phyloP scores from a whole-genome alignment of 1,140 invertebrate species.

The Cydia fagiglandana region DNA sequence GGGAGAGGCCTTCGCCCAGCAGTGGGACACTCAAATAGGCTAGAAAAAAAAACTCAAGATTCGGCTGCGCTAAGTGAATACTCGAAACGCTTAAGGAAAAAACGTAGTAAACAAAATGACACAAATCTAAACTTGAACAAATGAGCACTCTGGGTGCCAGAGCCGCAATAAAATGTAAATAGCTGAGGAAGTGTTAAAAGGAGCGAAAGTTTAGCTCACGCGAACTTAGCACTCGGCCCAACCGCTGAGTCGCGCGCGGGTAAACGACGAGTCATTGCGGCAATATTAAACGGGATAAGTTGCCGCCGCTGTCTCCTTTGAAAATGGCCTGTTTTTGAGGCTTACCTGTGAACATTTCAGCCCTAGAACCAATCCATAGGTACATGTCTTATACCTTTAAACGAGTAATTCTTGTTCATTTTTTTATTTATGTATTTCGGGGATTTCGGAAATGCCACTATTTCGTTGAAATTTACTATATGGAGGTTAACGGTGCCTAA shows the following conservation, averaged over 20 bases:
- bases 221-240: conserved; percentile 59
- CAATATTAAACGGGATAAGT: conserved; percentile 11
- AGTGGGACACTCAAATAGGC: too few species aligned
- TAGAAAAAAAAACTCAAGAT: too few species aligned
- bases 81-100: background rate
- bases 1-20: too few species aligned
- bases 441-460: too few species aligned
- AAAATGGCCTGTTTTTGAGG: background rate
- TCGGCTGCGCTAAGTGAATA: background rate
- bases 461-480: too few species aligned
- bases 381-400: too few species aligned
- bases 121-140: conserved; percentile 50
- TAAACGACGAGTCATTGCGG: conserved; percentile 22
- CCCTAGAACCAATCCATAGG: background rate
- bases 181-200: conserved; percentile 62
- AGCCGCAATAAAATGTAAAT: conserved; percentile 64
- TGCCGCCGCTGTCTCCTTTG: background rate
- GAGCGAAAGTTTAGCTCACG: conserved; percentile 60
- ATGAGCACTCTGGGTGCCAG: conserved; percentile 51
- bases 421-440: too few species aligned
- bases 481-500: too few species aligned
- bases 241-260: conserved; percentile 37
- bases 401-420: too few species aligned
- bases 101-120: conserved; percentile 37
- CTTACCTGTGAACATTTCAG: background rate